Evolutionary conservation across 2,888 invertebrate genomes (phyloP).

Genomic region (Euclidia mi): DNA sequence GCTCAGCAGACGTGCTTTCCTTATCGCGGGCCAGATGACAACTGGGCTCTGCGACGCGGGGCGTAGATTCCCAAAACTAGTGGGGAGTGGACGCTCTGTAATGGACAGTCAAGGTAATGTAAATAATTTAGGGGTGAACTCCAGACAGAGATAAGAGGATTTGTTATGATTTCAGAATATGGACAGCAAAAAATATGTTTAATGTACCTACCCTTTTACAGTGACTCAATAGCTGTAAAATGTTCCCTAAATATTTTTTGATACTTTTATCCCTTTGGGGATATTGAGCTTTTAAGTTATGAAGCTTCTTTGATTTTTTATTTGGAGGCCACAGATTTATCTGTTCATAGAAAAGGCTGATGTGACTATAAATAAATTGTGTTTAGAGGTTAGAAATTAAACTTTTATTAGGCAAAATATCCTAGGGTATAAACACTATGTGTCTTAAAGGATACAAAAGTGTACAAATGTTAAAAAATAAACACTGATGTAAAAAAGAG

Average conservation of each 20-base stretch:
- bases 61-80: constrained; percentile 62
- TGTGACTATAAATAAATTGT: too few species aligned
- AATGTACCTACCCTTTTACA: constrained; percentile 12
- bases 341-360: too few species aligned
- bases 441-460: too few species aligned
- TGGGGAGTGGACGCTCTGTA: constrained; percentile 63
- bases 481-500: too few species aligned
- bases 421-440: too few species aligned
- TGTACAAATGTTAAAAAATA: too few species aligned
- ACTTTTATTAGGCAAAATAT: too few species aligned
- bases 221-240: constrained; percentile 6
- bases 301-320: constrained; percentile 4
- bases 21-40: constrained; percentile 47
- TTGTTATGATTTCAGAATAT: constrained; percentile 53
- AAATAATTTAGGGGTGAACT: constrained; percentile 59
- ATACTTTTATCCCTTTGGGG: constrained; percentile 3
- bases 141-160: constrained; percentile 58
- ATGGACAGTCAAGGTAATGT: constrained; percentile 56
- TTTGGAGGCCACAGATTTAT: too few species aligned
- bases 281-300: constrained; percentile 1
- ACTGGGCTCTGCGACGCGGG: constrained; percentile 60
- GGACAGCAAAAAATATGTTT: constrained; percentile 27
- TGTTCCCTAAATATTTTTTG: constrained; percentile 1
- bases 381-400: too few species aligned
- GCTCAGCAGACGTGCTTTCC: constrained; percentile 49